A percentile compares a stretch with the other conserved stretches of the same genome.
Conservation (phyloP, 2,797 vertebrate species). For the Thripadectes ignobilis region DNA sequence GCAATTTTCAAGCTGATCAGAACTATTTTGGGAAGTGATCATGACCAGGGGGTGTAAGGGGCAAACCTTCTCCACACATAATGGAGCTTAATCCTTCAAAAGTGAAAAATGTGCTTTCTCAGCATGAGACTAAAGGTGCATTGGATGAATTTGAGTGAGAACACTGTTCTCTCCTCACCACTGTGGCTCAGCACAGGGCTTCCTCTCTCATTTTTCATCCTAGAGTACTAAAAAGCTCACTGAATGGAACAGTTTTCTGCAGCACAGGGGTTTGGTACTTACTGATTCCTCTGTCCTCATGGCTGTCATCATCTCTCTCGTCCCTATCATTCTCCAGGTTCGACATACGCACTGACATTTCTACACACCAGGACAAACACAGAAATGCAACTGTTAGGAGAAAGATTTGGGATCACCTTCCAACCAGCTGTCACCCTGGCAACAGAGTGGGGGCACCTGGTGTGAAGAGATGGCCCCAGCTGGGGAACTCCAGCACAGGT, state of each 20-base stretch:
- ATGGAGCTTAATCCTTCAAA: not conserved
- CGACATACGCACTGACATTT: slow-evolving; percentile 99
- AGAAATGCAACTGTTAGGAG: slow-evolving; percentile 59
- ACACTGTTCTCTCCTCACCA: not conserved
- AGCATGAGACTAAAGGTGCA: not conserved
- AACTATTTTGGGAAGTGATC: not conserved
- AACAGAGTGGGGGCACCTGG: not conserved
- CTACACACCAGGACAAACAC: slow-evolving; percentile 75
- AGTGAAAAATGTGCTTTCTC: not conserved
- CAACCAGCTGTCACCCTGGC: not conserved
- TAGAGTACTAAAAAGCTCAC: not conserved
- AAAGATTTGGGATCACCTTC: not conserved
- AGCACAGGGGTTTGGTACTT: slow-evolving; percentile 56
- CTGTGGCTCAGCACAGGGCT: not conserved
- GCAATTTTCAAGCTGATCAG: not conserved
- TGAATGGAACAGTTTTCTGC: not conserved
- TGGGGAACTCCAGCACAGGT: not conserved
- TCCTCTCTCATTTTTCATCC: not conserved
- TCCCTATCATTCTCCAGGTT: slow-evolving; percentile 97
- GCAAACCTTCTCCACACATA: not conserved
- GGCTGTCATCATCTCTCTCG: slow-evolving; percentile 95
- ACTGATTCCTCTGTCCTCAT: slow-evolving; percentile 98
- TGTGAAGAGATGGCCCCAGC: not conserved
- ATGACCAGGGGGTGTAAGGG: not conserved
- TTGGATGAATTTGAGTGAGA: not conserved